Evolutionary conservation across 1,140 invertebrate genomes (phyloP).

Genomic region (Drosophila yakuba): DNA sequence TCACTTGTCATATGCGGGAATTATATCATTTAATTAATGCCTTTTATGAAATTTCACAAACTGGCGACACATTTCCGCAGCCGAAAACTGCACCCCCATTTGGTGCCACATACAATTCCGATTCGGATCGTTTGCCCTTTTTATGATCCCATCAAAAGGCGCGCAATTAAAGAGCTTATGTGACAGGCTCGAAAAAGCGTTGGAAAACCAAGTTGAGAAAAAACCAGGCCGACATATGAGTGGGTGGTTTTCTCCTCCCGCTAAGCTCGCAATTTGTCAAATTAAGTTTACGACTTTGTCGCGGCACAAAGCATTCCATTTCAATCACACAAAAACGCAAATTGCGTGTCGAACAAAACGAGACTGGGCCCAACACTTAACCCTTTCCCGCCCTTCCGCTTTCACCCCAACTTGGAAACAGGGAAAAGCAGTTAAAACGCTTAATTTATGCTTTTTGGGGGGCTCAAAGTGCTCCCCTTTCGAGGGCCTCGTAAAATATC

Average conservation of each 20-base stretch:
- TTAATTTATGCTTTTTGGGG: constrained; percentile 41
- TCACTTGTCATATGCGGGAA: constrained; percentile 27
- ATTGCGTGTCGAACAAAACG: constrained; percentile 64
- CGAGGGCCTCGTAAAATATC: constrained; percentile 35
- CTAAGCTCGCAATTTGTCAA: constrained; percentile 73
- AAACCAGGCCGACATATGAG: constrained; percentile 23
- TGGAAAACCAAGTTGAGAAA: constrained; percentile 15
- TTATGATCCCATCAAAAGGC: constrained; percentile 70
- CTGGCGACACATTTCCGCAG: constrained; percentile 26
- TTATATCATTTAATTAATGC: constrained; percentile 63
- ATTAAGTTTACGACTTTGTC: constrained; percentile 68
- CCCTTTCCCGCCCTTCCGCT: constrained; percentile 11
- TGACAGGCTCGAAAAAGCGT: constrained; percentile 19
- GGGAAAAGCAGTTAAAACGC: constrained; percentile 38
- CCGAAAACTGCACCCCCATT: constrained; percentile 29
- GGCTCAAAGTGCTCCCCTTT: constrained; percentile 12
- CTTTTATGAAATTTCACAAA: constrained; percentile 40
- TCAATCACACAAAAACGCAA: constrained; percentile 59
- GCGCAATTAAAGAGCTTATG: constrained; percentile 72
- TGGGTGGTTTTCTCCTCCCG: constrained; percentile 2
- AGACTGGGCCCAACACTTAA: constrained; percentile 16
- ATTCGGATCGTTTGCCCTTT: constrained; percentile 51
- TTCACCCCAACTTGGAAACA: background rate
- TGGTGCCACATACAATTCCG: constrained; percentile 30
- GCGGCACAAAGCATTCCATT: constrained; percentile 54